Base-by-base conservation (phyloP, 2,797 vertebrate species). In the Ataeniobius toweri region DNA sequence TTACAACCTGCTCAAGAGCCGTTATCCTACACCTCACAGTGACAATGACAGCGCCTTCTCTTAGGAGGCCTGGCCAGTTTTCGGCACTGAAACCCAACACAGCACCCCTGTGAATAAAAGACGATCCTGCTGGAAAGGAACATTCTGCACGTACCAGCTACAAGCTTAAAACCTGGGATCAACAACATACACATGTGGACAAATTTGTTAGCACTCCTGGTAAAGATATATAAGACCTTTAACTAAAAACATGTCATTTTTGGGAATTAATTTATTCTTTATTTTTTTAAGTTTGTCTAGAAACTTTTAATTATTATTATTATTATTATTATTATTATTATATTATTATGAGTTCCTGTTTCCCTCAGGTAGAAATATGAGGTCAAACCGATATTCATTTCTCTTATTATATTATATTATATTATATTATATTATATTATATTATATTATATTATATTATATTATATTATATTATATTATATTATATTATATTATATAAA, bases 1-100 rank as follows among this genome's bases (percentile, higher is more conserved):
- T 96, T 96, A 96, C 95, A 96, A 95, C 92, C 93, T 95, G 93
- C 94, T 96, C 92, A 95, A 94, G 95, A 95, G 94, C 94, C 90
- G 95, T 95, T 95, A 96, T 94, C 94, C 94, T 94, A 96, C 95
- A 96, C 95, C 94, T 92, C 88, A 65, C 90, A 76, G 89, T 92
- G 94, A 95, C 95, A 95, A 95, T 94, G 95, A 96, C 95, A 92
- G 94, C 80, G 84, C 85, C 93, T 95, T 92, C 90, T 92, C 91
- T 92, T 88, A 86, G 24, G 88, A 91, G 91, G 88, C 93, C 92
- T 82, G 93, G 90, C 88, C 82, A 82, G 80, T 93, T 93, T 90
- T 94, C 89, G 95, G 89, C 88, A 76, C 80, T 48, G 81, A 89
- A 91, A 90, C 76, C 93, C 92, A 95, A 96, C 91, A 92, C 91